phyloP scores from a whole-genome alignment of 2,113 vertebrate species.

The Castor canadensis region DNA sequence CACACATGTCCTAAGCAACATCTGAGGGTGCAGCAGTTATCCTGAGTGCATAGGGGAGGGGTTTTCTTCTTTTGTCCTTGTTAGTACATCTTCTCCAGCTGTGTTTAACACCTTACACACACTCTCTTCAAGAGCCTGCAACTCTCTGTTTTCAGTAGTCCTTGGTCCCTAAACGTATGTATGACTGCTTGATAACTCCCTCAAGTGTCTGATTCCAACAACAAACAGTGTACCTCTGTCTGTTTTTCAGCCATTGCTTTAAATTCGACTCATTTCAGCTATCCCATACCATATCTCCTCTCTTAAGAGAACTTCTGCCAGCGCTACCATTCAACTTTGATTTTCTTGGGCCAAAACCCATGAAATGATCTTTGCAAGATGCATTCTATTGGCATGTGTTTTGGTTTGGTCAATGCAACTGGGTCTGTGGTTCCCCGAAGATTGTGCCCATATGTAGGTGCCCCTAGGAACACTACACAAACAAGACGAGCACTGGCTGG shows the following conservation, averaged over 20 bases:
- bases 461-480: background rate
- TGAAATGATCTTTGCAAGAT: background rate
- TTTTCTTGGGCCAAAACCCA: background rate
- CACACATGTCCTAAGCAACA: background rate
- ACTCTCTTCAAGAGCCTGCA: background rate
- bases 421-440: background rate
- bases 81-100: background rate
- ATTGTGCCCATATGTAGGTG: accelerated
- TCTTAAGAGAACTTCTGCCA: background rate
- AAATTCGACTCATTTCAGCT: background rate
- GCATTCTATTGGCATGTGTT: background rate
- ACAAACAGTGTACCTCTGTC: no score
- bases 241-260: background rate
- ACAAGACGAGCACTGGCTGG: background rate
- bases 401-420: background rate
- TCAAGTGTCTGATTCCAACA: background rate
- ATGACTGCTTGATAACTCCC: background rate
- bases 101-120: background rate
- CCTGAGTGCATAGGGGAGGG: background rate
- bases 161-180: no score
- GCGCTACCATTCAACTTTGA: background rate
- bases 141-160: background rate
- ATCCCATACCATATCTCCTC: background rate
- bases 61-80: background rate
- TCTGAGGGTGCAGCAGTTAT: background rate